Evolutionary conservation across 2,888 invertebrate genomes (phyloP), one percentile per base, ranked within the genome.

Genomic region (Uloborus plumipes): DNA sequence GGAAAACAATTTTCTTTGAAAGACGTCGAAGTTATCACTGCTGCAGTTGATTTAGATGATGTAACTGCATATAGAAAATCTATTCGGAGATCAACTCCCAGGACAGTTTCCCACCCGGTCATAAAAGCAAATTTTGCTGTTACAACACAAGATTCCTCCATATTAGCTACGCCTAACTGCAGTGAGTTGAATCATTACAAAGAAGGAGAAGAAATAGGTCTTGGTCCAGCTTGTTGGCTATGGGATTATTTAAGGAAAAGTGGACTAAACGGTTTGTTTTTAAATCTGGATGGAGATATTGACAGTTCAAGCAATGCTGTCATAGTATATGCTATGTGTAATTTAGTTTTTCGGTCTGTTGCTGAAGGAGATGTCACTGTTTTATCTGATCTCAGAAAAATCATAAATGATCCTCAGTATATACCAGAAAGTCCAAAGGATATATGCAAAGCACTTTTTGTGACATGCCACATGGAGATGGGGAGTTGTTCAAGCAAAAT

Each of bases 181-280:
- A 62, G 75, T 15, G 87, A 88, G 65, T 90, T 89, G 92, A 89
- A 92, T 39, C 94, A 93, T 88, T 92, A 95, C 85, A 91, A 92
- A 0, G 93, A 97, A 0, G 97, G 97, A 88, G 97, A 90, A 81
- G 91, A 91, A 86, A 90, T 91, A 61, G 89, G 89, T 66, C 90
- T 92, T 90, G 98, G 97, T 0, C 98, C 98, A 0, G 98, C 99
- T 0, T 97, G 97, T 88, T 99, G 99, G 98, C 90, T 99, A n/a
- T 99, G 99, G 99, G 99, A 99, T 88, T 99, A 99, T 89, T 90
- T 99, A 14, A 91, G 96, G 58, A 92, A 96, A 13, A 95, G 95
- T 0, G 95, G 95, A 0, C 97, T 97, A 89, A 96, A 97, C 22
- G 99, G 99, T 0, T 99, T 95, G 90, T 98, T 99, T 88, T 90